Percentiles rank a stretch among this genome's conserved stretches.
Evolutionary conservation across 2,113 vertebrate species (phyloP).

Genomic region (Mionectes macconnelli): DNA sequence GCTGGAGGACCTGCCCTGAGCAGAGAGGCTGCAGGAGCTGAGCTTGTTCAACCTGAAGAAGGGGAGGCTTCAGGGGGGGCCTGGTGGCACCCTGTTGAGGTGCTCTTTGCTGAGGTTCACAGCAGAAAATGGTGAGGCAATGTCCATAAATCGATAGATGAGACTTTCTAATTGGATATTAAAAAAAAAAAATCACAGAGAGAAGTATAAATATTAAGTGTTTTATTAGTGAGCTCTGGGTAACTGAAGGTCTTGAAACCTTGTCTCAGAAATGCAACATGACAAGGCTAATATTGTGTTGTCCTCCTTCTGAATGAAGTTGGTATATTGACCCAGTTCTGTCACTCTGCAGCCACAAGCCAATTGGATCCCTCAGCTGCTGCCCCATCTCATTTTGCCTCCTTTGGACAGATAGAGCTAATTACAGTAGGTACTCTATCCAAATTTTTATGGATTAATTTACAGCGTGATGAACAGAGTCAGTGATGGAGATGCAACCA

Average conservation of each 20-base stretch:
- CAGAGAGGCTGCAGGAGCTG: background rate
- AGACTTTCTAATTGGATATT: background rate
- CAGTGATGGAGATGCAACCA: conserved; percentile 49
- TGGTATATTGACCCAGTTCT: conserved; percentile 43
- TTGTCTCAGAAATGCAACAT: background rate
- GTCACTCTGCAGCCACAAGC: background rate
- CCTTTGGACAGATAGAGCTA: conserved; percentile 45
- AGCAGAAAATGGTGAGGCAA: background rate
- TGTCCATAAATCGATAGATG: background rate
- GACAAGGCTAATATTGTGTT: conserved; percentile 7
- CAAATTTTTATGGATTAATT: conserved; percentile 68
- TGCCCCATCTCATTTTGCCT: conserved; percentile 12
- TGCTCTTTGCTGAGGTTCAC: background rate
- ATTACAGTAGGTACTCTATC: conserved; percentile 59
- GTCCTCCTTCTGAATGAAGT: background rate
- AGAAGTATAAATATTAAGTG: background rate
- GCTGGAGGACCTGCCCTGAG: background rate
- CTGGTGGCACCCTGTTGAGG: background rate
- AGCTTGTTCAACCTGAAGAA: background rate
- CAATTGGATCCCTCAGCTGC: conserved; percentile 13
- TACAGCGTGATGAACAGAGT: conserved; percentile 60
- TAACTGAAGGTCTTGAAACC: background rate
- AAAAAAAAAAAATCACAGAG: background rate
- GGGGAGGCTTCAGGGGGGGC: background rate
- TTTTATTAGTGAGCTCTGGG: background rate